A percentile compares a stretch with the other conserved stretches of the same genome.
phyloP scores from a whole-genome alignment of 2,888 invertebrate species.

The Caenorhabditis plicata region DNA sequence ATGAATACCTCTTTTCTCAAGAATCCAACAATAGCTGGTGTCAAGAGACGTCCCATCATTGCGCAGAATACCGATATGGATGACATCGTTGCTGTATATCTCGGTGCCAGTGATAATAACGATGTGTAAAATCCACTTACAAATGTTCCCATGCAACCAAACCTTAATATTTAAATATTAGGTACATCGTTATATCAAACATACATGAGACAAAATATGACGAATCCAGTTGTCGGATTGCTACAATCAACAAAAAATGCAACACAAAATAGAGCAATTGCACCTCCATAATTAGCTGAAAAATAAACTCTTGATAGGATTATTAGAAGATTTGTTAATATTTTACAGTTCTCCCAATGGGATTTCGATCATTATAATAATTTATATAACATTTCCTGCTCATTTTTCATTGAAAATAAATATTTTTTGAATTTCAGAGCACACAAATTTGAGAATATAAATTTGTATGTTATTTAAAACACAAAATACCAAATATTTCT shows the following conservation, averaged over 20 bases:
- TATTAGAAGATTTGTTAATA: no score
- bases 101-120: constrained; percentile 48
- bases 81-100: constrained; percentile 50
- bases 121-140: constrained; percentile 53
- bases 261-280: constrained; percentile 32
- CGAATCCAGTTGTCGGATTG: constrained; percentile 35
- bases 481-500: no score
- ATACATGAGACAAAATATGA: constrained; percentile 43
- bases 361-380: no score
- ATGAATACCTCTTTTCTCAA: constrained; percentile 41
- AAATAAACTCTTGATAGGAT: no score
- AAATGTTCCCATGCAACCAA: constrained; percentile 35
- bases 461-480: no score
- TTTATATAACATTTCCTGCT: no score
- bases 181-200: constrained; percentile 1
- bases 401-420: no score
- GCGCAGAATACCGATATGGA: constrained; percentile 51
- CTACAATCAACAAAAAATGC: constrained; percentile 52
- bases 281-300: constrained; percentile 42
- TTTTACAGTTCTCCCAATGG: no score
- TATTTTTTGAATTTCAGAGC: no score
- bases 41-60: constrained; percentile 38
- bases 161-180: constrained; percentile 15
- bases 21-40: constrained; percentile 41
- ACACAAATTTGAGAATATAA: no score